phyloP scores from a whole-genome alignment of 2,797 vertebrate genomes.

The Pogonophryne albipinna region DNA sequence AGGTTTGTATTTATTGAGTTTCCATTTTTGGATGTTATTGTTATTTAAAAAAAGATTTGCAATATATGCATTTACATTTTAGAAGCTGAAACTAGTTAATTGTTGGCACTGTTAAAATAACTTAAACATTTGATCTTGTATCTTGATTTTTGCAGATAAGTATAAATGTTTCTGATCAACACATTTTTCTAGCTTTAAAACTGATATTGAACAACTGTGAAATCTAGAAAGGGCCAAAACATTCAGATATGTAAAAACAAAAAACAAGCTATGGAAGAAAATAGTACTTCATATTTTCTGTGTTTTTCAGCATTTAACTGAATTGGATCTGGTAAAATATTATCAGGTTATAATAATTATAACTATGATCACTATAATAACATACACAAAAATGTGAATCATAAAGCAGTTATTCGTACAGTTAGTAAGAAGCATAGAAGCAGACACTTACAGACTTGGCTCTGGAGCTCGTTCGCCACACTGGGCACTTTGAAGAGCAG shows the following conservation, averaged over 20 bases:
- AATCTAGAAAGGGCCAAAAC: neutral
- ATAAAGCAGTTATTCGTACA: neutral
- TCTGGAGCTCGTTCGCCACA: slow-evolving; percentile 95
- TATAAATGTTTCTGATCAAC: too few relatives aligned
- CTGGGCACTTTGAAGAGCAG: slow-evolving; percentile 96
- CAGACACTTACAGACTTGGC: slow-evolving; percentile 91
- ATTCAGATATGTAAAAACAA: neutral
- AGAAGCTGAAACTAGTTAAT: neutral
- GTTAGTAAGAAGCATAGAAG: neutral
- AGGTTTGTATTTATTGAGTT: neutral
- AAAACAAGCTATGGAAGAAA: neutral
- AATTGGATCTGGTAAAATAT: too few relatives aligned
- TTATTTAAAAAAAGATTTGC: too few relatives aligned
- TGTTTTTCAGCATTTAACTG: too few relatives aligned
- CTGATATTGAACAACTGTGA: neutral
- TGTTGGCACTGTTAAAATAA: neutral
- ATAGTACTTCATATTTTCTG: too few relatives aligned
- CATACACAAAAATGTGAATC: neutral
- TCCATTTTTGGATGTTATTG: too few relatives aligned
- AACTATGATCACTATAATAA: too few relatives aligned
- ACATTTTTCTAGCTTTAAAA: too few relatives aligned
- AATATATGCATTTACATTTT: too few relatives aligned
- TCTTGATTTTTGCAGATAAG: neutral
- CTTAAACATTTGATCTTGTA: neutral
- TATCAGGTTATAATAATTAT: too few relatives aligned